Evolutionary conservation across 2,797 vertebrate species (phyloP).

Genomic region (Dallia pectoralis): DNA sequence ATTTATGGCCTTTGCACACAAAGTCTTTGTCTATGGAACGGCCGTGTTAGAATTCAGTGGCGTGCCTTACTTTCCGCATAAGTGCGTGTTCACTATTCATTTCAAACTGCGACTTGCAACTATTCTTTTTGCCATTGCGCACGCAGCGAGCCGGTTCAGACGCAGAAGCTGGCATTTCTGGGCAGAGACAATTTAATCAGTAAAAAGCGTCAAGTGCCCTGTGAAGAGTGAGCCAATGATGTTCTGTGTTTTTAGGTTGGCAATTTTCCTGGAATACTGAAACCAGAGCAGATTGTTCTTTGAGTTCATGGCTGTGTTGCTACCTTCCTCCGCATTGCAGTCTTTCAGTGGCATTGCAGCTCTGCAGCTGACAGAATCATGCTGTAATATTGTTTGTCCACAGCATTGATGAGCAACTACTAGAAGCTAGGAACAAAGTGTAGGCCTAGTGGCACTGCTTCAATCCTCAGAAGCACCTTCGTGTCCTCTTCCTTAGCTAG

Average conservation of each 20-base stretch:
- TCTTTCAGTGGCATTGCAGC: background rate
- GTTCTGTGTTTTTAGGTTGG: slow-evolving; percentile 44
- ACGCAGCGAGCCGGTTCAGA: background rate
- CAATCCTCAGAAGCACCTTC: background rate
- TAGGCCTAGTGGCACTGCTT: background rate
- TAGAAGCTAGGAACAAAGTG: background rate
- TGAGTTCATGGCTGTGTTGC: slow-evolving; percentile 21
- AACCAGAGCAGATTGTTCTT: slow-evolving; percentile 22
- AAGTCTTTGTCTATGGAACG: background rate
- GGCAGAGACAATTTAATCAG: slow-evolving; percentile 14
- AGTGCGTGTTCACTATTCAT: background rate
- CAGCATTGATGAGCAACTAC: background rate
- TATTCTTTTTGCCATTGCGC: background rate
- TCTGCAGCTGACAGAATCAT: background rate
- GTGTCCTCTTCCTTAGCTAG: background rate
- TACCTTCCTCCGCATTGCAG: slow-evolving; percentile 9
- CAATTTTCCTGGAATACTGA: slow-evolving; percentile 20
- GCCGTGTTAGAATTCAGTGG: background rate
- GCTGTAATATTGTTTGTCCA: background rate
- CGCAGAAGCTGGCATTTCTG: background rate
- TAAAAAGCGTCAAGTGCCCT: background rate
- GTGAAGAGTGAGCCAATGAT: slow-evolving; percentile 4
- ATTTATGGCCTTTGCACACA: background rate
- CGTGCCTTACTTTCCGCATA: slow-evolving; percentile 1
- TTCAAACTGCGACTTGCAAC: background rate